Evolutionary conservation across 1,140 invertebrate genomes (phyloP).

Genomic region (Sycophila sp.): DNA sequence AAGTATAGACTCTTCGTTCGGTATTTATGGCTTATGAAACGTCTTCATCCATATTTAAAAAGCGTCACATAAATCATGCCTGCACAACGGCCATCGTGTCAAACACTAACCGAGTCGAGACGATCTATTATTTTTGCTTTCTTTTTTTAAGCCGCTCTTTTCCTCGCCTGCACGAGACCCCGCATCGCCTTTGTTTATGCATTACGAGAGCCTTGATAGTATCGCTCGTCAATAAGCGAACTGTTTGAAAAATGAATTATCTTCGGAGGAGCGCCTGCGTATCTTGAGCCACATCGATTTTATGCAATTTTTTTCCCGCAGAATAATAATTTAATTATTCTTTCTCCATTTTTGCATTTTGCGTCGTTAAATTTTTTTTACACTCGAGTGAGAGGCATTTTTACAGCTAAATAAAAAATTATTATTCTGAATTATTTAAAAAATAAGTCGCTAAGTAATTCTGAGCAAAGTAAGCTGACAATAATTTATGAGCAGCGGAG

Average conservation of each 20-base stretch:
- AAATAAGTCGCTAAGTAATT: too few relatives aligned
- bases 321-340: too few relatives aligned
- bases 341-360: too few relatives aligned
- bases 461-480: too few relatives aligned
- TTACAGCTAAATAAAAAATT: too few relatives aligned
- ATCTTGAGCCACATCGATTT: too few relatives aligned
- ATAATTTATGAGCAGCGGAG: too few relatives aligned
- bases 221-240: background rate
- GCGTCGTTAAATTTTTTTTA: too few relatives aligned
- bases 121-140: constrained; percentile 26
- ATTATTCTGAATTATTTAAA: too few relatives aligned
- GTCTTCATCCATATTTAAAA: constrained; percentile 58
- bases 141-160: constrained; percentile 41
- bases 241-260: constrained; percentile 30
- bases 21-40: constrained; percentile 54
- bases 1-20: background rate
- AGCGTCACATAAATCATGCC: constrained; percentile 52
- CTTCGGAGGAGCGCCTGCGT: too few relatives aligned
- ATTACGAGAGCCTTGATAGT: background rate
- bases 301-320: too few relatives aligned
- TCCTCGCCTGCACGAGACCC: constrained; percentile 23
- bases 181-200: background rate
- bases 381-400: too few relatives aligned
- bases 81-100: constrained; percentile 45
- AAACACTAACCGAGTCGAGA: constrained; percentile 28